A percentile compares a stretch with the other conserved stretches of the same genome.
Evolutionary conservation across 92 coral and sea anemone species (phyloP).

Genomic region (Palythoa grandiflora): DNA sequence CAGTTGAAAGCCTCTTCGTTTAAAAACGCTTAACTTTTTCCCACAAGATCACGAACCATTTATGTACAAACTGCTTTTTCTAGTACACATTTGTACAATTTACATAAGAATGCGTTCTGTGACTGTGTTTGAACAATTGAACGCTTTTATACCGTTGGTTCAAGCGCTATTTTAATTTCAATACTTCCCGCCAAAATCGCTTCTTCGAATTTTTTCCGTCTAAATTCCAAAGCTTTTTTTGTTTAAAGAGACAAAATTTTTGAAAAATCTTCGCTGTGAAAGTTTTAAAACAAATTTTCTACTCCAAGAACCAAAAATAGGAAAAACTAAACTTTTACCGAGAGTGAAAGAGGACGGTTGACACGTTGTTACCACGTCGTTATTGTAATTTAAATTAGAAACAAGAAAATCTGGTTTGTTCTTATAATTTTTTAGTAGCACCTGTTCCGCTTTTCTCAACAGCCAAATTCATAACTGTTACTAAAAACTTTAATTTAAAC

Average conservation of each 20-base stretch:
- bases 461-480: neutral
- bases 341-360: neutral
- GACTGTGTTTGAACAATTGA: neutral
- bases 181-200: constrained; percentile 7
- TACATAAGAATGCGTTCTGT: neutral
- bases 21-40: neutral
- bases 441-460: neutral
- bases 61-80: neutral
- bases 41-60: neutral
- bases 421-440: neutral
- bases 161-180: neutral
- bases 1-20: neutral
- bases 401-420: neutral
- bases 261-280: neutral
- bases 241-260: neutral
- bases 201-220: neutral
- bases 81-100: neutral
- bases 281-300: neutral
- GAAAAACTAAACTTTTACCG: neutral
- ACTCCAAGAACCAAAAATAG: neutral
- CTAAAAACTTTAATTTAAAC: neutral
- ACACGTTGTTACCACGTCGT: neutral
- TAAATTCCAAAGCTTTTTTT: neutral
- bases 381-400: neutral
- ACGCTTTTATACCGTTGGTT: neutral